Conservation (phyloP, 2,113 vertebrate species). For the Camelus dromedarius region DNA sequence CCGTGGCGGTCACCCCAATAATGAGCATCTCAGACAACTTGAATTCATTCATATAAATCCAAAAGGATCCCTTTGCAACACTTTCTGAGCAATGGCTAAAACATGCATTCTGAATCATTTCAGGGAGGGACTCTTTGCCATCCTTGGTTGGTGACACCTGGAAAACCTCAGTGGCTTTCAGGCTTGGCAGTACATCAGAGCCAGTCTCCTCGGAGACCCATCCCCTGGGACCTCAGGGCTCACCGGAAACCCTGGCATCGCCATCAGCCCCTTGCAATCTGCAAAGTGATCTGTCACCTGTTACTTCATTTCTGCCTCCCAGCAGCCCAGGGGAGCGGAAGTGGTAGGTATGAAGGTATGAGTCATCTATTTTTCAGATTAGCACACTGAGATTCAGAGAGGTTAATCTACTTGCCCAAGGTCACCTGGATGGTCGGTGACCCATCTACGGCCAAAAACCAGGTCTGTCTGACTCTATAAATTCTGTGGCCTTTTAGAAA, state of each 20-base stretch:
- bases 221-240: background rate
- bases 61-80: background rate
- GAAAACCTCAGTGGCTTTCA: background rate
- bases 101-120: rapidly evolving
- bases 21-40: background rate
- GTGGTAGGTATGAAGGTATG: rapidly evolving
- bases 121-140: background rate
- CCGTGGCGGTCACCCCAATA: background rate
- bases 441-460: background rate
- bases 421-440: background rate
- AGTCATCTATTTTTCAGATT: background rate
- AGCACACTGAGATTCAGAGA: background rate
- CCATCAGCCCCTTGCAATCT: background rate
- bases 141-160: background rate
- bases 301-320: background rate
- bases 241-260: background rate
- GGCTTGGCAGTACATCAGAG: rapidly evolving
- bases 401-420: background rate
- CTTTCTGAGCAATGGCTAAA: background rate
- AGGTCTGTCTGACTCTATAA: background rate
- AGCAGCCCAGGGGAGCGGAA: background rate
- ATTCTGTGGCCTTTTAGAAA: background rate
- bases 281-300: background rate
- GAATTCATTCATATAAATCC: background rate
- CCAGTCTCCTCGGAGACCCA: rapidly evolving